Percentiles rank a stretch among this genome's conserved stretches.
These are phyloP conservation scores for Acrossocheilus fasciatus DNA, from an alignment of 2,797 vertebrate genomes.

Conservation along the genomic window DNA sequence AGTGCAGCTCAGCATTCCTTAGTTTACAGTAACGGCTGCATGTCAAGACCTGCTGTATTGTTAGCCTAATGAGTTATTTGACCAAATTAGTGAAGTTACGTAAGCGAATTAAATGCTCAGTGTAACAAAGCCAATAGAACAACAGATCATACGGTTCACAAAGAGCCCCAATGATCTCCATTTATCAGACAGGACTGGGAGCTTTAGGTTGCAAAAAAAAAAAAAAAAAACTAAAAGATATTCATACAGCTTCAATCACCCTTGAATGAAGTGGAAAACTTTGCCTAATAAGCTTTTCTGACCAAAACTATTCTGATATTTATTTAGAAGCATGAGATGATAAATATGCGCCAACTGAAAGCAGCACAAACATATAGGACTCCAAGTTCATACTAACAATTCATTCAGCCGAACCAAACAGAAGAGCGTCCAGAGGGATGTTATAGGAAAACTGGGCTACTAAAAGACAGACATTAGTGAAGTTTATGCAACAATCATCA, in stretches of 20 bases:
- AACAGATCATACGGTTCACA: neutral
- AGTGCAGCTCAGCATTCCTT: conserved; percentile 17
- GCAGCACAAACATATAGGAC: neutral
- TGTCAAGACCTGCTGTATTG: conserved; percentile 18
- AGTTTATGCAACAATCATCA: conserved; percentile 8
- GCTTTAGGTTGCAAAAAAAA: neutral
- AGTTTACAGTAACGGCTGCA: conserved; percentile 17
- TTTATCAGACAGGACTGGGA: neutral
- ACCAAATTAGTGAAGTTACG: conserved; percentile 46
- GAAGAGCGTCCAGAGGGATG: neutral
- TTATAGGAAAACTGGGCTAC: neutral
- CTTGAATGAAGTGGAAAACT: neutral
- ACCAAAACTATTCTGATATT: neutral
- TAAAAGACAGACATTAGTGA: neutral
- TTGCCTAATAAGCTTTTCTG: neutral
- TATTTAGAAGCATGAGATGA: neutral
- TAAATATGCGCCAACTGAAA: neutral
- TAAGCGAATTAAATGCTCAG: conserved; percentile 22
- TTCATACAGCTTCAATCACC: neutral
- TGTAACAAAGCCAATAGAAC: conserved; percentile 18
- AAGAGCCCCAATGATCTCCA: neutral
- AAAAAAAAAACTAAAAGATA: neutral
- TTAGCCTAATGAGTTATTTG: conserved; percentile 34
- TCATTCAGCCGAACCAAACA: neutral
- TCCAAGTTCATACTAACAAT: neutral